A percentile compares a stretch with the other conserved stretches of the same genome.
Evolutionary conservation across 2,113 vertebrate species (phyloP).

Genomic region (Nibea coibor): DNA sequence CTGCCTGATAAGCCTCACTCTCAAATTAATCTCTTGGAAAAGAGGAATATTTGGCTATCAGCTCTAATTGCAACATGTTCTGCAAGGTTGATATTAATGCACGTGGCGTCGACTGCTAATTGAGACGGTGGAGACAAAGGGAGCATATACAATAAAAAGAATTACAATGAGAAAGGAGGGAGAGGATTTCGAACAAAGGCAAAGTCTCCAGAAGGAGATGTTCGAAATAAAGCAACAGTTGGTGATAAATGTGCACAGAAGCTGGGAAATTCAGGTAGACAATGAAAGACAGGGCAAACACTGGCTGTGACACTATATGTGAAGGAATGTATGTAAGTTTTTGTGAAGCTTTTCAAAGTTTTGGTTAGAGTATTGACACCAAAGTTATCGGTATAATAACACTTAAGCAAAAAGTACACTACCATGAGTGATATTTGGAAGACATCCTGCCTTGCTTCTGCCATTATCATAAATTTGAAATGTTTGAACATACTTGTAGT

Average conservation of each 20-base stretch:
- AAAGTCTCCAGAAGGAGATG: background rate
- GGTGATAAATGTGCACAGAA: background rate
- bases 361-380: background rate
- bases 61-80: conserved; percentile 75
- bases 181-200: background rate
- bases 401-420: background rate
- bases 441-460: background rate
- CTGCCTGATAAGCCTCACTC: conserved; percentile 44
- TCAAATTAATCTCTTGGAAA: conserved; percentile 75
- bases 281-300: background rate
- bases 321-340: too few species aligned
- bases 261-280: background rate
- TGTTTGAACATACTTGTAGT: background rate
- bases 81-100: conserved; percentile 57
- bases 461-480: background rate
- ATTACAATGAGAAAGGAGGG: background rate
- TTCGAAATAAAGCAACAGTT: background rate
- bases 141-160: conserved; percentile 24
- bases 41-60: conserved; percentile 59
- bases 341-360: too few species aligned
- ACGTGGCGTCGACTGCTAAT: conserved; percentile 72
- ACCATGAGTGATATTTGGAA: background rate
- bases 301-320: background rate
- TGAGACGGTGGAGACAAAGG: conserved; percentile 61
- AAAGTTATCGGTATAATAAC: background rate